Conservation (phyloP, 2,888 invertebrate species). For the Heteromurus nitidus region DNA sequence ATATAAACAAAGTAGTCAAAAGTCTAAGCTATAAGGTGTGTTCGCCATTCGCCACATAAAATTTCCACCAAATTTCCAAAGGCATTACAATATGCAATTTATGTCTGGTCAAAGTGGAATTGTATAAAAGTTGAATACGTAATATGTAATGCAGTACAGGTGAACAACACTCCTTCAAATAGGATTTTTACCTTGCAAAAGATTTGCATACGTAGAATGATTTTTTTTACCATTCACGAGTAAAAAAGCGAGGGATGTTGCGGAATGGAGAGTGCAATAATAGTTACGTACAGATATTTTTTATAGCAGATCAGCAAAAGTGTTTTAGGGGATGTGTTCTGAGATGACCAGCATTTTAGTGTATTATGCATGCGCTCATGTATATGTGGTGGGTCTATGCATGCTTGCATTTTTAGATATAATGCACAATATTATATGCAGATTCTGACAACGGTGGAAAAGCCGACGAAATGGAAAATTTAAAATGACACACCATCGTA, state of each 20-base stretch:
- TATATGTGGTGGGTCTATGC: not conserved
- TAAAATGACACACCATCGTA: slow-evolving; percentile 53
- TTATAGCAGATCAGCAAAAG: not conserved
- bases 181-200: too few species aligned
- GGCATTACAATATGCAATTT: not conserved
- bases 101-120: not conserved
- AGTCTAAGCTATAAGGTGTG: not conserved
- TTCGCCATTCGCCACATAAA: not conserved
- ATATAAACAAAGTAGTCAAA: not conserved
- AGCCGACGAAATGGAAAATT: slow-evolving; percentile 57
- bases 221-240: too few species aligned
- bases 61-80: not conserved
- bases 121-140: too few species aligned
- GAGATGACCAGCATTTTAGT: not conserved
- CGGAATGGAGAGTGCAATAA: too few species aligned
- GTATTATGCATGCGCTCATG: not conserved
- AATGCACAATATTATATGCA: too few species aligned
- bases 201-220: too few species aligned
- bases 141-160: too few species aligned
- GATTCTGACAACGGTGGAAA: slow-evolving; percentile 11
- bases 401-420: not conserved
- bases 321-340: not conserved
- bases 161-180: too few species aligned
- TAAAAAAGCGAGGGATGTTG: too few species aligned
- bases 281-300: too few species aligned